Base-by-base conservation (phyloP, 2,888 invertebrate genomes). In the Parnassius smintheus region DNA sequence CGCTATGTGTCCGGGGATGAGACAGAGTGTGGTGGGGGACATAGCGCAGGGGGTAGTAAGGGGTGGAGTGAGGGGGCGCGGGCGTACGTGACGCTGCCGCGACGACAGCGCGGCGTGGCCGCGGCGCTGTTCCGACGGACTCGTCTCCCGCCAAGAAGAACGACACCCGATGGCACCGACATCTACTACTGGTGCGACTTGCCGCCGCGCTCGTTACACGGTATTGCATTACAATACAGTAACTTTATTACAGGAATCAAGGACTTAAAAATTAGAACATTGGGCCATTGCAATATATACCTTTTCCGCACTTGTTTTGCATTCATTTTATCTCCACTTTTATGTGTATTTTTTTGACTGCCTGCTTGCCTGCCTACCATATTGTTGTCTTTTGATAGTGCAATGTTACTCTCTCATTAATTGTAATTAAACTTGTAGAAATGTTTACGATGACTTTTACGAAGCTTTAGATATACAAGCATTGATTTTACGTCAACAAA, bases 171-270 rank as follows among this genome's bases (percentile, higher is more conserved):
- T 88, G 96, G 96, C 74, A 96, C 96, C 67, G 94, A 95, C 81
- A 94, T 96, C 81, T 96, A 95, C 93, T 96, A 96, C 92, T 96
- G 96, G 96, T 96, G 96, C 92, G 96, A 96, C 91, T 86, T 95
- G 85, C 94, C 95, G 73, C 93, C 92, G 76, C 91, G 88, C 73
- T 81, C 86, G 59, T 79, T 82, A 62, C 83, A 91, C 88, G 94
- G 94, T 94, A 89, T 82, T 73, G 62, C 54, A 18, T 9, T 57
- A 35, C 35, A 35, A 35, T 35, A 35, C 35, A 35, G 4, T 35
- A 35, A 35, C 4, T 35, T 35, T 35, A 35, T 4, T 35, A 4
- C 35, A 35, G 35, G 35, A 4, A 35, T 35, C 35, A 35, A 35
- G 35, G 35, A 35, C 35, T 35, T 35, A 35, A 35, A 35, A 35